Evolutionary conservation across 2,113 vertebrate species (phyloP), one percentile per base, ranked within the genome.

Genomic region (Willisornis vidua): DNA sequence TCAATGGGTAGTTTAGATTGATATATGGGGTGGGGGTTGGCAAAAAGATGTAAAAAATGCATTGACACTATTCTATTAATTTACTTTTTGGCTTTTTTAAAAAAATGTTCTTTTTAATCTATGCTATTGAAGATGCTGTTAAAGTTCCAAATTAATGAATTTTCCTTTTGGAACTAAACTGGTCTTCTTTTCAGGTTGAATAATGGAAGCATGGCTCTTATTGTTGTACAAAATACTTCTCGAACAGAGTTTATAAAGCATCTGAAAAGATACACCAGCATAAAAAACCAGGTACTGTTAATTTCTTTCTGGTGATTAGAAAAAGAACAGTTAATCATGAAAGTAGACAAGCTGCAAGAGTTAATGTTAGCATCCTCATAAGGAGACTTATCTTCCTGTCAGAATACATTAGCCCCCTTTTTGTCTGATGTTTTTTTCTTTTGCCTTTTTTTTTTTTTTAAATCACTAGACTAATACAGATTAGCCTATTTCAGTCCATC

Each of bases 191-290:
- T 93, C 97, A 99, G 99, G 74, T 95, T 99, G 97, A 98, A 98
- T 92, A 99, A 99, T 90, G 99, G 99, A 96, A 99, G 98, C 79
- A 99, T 99, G 94, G 97, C 98, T 10, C 98, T 99, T 96, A 99
- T 98, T 61, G 92, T 98, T 65, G 99, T 98, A 43, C 97, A 97
- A 85, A 99, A 99, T 90, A 98, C 99, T 75, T 99, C 99, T 96
- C 98, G 98, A 92, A 97, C 98, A 85, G 98, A 99, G 91, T 99
- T 99, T 97, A 96, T 99, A 97, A 99, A 98, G 95, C 99, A 99
- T 84, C 98, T 99, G 96, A 99, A 99, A 97, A 98, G 98, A 97
- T 99, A 99, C 4, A 88, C 96, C 92, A 97, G 98, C 84, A 41
- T 93, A 52, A 98, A 98, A 94, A 97, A 98, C 88, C 98, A 98